Base-by-base conservation (phyloP, 2,888 invertebrate species). In the Rotaria macrura region DNA sequence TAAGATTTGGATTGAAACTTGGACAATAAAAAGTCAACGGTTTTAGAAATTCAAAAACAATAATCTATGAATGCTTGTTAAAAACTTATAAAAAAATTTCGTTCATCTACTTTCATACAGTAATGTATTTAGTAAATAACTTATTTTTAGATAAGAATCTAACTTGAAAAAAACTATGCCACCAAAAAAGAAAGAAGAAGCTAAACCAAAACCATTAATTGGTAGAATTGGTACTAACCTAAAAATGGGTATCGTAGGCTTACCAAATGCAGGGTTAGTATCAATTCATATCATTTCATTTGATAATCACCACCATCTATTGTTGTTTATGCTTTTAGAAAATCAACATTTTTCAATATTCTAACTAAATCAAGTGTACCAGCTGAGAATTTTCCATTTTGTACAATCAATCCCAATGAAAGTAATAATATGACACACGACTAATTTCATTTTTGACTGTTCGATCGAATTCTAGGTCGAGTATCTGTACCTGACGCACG, bases 391-490 rank as follows among this genome's bases (percentile, higher is more conserved):
- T 99, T 98, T 91, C 98, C 99, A 1, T 99, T 99, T 93, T 99
- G 99, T 93, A 99, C 99, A 91, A 99, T 99, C 91, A 97, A 99
- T 92, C 99, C 99, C 84, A 98, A 98, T 95, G 98, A 99, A 94
- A 79, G 79, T 79, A 79, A 43, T 40, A 43, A 1, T 34, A 34
- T 14, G 0, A 52, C 3, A 10, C 20, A 52, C 52, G n/a, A n/a
- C n/a, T n/a, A n/a, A n/a, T n/a, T n/a, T n/a, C n/a, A n/a, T n/a
- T n/a, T n/a, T n/a, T n/a, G n/a, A n/a, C n/a, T n/a, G n/a, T 52
- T 54, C 85, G 88, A 84, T 87, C 96, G 6, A 38, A 5, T 25
- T 79, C 12, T 79, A 79, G 94, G 95, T 94, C 94, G 97, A 90
- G 99, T 99, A 89, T 96, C 97, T 49, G 98, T 99, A 14, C 97